These are phyloP conservation scores for Drosophila athabasca DNA, from an alignment of 1,140 invertebrate species.

Conservation along the genomic window DNA sequence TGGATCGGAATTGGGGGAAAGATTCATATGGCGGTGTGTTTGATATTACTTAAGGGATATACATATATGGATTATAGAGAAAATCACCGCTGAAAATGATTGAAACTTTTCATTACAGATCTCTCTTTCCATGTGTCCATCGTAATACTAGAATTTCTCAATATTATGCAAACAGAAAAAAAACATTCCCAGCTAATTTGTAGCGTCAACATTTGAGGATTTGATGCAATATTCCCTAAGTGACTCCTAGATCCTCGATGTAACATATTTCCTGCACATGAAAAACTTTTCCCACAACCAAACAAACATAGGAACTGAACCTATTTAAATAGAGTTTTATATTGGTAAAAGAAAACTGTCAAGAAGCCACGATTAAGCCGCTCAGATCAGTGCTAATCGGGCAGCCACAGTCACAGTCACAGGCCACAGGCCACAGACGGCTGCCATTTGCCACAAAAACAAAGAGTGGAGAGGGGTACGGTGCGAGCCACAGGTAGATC, in stretches of 20 bases:
- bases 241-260: background rate
- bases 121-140: background rate
- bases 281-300: slow-evolving; percentile 61
- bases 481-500: slow-evolving; percentile 48
- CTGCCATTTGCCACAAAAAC: slow-evolving; percentile 24
- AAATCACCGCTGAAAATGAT: no score
- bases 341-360: slow-evolving; percentile 56
- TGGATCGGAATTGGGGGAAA: background rate
- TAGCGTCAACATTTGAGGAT: slow-evolving; percentile 36
- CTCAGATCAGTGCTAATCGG: slow-evolving; percentile 66
- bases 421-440: slow-evolving; percentile 28
- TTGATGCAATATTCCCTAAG: slow-evolving; percentile 55
- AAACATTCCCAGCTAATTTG: slow-evolving; percentile 52
- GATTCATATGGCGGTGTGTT: background rate
- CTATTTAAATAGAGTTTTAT: slow-evolving; percentile 76
- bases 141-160: background rate
- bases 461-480: background rate
- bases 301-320: slow-evolving; percentile 58
- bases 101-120: no score
- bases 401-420: no score
- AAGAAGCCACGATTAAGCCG: slow-evolving; percentile 75
- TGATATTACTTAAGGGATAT: background rate
- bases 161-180: background rate
- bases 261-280: slow-evolving; percentile 61
- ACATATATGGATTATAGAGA: no score